Evolutionary conservation across 37 sponge, comb jelly and placozoan species (phyloP).

Genomic region (Petrosia ficiformis): DNA sequence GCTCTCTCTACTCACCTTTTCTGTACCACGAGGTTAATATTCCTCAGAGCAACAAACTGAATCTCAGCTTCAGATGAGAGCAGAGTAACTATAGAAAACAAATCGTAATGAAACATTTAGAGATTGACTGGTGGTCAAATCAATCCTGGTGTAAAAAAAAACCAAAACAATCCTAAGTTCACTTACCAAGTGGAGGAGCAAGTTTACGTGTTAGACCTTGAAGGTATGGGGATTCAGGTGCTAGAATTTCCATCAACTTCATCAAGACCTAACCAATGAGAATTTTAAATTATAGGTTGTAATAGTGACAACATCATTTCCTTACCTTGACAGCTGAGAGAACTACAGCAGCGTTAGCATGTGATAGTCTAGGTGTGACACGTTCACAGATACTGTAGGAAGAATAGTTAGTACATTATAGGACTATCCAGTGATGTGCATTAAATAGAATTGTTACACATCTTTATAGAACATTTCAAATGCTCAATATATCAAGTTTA

Average conservation of each 20-base stretch:
- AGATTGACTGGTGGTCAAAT: not conserved
- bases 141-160: no score
- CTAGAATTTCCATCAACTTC: slow-evolving; percentile 88
- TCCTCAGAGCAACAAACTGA: slow-evolving; percentile 97
- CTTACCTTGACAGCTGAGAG: slow-evolving; percentile 92
- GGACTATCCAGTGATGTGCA: not conserved
- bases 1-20: slow-evolving; percentile 61
- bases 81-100: slow-evolving; percentile 77
- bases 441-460: no score
- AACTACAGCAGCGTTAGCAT: slow-evolving; percentile 98
- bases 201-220: slow-evolving; percentile 76
- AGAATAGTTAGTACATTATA: not conserved
- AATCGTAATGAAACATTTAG: not conserved
- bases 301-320: not conserved
- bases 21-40: slow-evolving; percentile 98
- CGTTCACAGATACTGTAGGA: slow-evolving; percentile 86
- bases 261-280: slow-evolving; percentile 68
- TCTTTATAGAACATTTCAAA: no score
- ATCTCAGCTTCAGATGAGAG: slow-evolving; percentile 96
- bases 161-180: not conserved
- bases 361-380: slow-evolving; percentile 94
- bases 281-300: not conserved
- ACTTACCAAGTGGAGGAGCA: slow-evolving; percentile 91
- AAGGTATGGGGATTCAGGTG: slow-evolving; percentile 62
- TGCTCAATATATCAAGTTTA: no score